Evolutionary conservation across 2,888 invertebrate genomes (phyloP), one percentile per base, ranked within the genome.

Genomic region (Brachylomia viminalis): DNA sequence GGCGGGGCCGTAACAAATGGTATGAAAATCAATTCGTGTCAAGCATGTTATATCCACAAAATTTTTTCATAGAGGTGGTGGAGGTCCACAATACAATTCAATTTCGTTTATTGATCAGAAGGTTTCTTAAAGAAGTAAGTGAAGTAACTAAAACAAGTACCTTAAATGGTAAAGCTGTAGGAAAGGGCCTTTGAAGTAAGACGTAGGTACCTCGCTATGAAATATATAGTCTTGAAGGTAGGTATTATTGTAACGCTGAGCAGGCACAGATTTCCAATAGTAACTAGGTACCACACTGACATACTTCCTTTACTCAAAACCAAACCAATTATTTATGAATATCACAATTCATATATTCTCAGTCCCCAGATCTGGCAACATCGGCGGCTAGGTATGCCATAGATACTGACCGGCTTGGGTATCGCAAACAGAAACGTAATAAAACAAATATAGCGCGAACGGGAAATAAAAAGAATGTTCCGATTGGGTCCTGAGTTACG

Each of bases 371-470:
- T 64, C 58, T 65, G 66, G 84, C 82, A 86, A 82, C 80, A 61
- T 84, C 66, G 52, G 42, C 10, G 20, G 49, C 70, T 69, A 58
- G 70, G 54, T 59, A 42, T 65, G 73, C 75, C 61, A 82, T 86
- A 84, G 86, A 85, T 84, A 83, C 83, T 80, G 72, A 68, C 81
- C 82, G 73, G 84, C 77, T 84, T 64, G 82, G 82, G 81, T 80
- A 87, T 85, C 78, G 87, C 87, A 90, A 89, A 90, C 90, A 88
- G 85, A 77, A 88, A 86, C 85, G 86, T 82, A 87, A 87, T 88
- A 90, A 89, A 91, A 90, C 90, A 90, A 90, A 89, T 87, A 91
- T 75, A 72, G 80, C 75, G 78, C 70, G 75, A 83, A 84, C 83
- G 78, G 82, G 83, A 89, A 86, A 88, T 84, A 89, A 80, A 89